These are phyloP conservation scores for Macaria liturata DNA, from an alignment of 2,888 invertebrate species.

Conservation along the genomic window DNA sequence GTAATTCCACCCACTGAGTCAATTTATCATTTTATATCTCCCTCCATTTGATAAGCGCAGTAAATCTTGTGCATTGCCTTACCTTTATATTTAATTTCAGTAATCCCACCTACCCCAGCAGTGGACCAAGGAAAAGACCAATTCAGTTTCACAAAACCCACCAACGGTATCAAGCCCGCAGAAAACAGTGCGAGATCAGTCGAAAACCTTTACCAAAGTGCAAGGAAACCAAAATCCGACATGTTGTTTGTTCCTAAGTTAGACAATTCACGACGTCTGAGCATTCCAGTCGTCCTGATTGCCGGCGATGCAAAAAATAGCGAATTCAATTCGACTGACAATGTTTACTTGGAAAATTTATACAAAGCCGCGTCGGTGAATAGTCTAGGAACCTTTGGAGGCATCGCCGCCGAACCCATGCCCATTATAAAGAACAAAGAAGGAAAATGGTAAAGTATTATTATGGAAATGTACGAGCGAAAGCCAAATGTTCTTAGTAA, in stretches of 20 bases:
- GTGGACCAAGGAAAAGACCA: constrained; percentile 55
- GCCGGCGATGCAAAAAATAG: constrained; percentile 59
- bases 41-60: no score
- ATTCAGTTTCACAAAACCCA: constrained; percentile 60
- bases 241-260: constrained; percentile 67
- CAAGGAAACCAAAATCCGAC: constrained; percentile 56
- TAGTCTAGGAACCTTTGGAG: constrained; percentile 74
- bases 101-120: constrained; percentile 76
- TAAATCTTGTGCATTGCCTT: no score
- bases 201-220: constrained; percentile 62
- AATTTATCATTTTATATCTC: no score
- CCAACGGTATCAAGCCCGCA: constrained; percentile 39
- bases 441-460: constrained; percentile 71
- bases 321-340: constrained; percentile 73
- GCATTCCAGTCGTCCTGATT: constrained; percentile 73
- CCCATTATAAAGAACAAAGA: constrained; percentile 77
- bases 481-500: constrained; percentile 15
- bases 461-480: constrained; percentile 16
- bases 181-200: constrained; percentile 61
- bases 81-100: constrained; percentile 45
- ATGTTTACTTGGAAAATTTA: constrained; percentile 71
- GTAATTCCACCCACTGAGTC: no score
- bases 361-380: constrained; percentile 75
- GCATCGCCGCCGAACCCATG: constrained; percentile 70
- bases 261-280: constrained; percentile 63